Base-by-base conservation (phyloP, 2,888 invertebrate genomes). In the Amaurobius ferox region DNA sequence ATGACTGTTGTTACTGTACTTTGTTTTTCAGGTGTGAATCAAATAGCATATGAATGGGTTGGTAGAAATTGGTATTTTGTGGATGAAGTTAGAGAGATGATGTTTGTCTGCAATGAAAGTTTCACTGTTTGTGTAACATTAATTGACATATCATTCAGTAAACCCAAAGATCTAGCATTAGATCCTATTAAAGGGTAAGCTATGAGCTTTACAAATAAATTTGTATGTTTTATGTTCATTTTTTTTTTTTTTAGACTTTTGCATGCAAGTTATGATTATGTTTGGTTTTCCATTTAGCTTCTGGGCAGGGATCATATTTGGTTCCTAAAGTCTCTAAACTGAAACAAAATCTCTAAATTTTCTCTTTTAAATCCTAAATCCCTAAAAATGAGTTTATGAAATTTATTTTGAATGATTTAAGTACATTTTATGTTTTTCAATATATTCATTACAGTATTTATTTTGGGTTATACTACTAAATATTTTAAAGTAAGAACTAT, bases 61-160 rank as follows among this genome's bases (percentile, higher is more conserved):
- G 94, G 95, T 19, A 94, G 94, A 89, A 96, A 96, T 92, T 96
- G 96, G 96, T 97, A 96, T 92, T 93, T 96, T 91, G 92, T 94
- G 89, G 96, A 95, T 91, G 94, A 93, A 90, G 92, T 92, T 77
- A 93, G 94, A 88, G 94, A 94, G 90, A 93, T 94, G 91, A 93
- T 96, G 89, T 94, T 95, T 92, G 92, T 94, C 89, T 96, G 96
- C 92, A 93, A 93, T 87, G 92, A 92, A 72, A 90, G 92, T 77
- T 93, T 95, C 91, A 91, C 91, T 72, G 92, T 93, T 90, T 97
- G 97, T 92, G 93, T 94, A 83, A 93, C 95, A 89, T 92, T 96
- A 88, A 91, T 95, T 68, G 94, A 95, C 91, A 92, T 93, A 79
- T 93, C 94, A 89, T 92, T 95, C 88, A 93, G 93, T 90, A 95